Base-by-base conservation (phyloP, 2,888 invertebrate genomes). In the Ectemnius cavifrons region DNA sequence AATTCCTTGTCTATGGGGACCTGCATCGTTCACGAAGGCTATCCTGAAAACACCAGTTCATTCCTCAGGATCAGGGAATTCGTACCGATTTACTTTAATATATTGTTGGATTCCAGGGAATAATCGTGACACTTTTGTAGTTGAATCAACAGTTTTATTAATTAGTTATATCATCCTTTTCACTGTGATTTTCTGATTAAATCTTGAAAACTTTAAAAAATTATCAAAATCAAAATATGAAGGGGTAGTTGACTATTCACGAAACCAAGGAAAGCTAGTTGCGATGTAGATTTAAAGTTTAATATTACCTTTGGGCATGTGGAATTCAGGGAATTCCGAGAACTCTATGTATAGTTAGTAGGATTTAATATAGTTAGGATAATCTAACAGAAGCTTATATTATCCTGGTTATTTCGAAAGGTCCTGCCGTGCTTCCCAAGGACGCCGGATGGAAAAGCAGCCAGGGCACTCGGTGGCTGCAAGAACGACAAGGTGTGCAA, bases 401-500 rank as follows among this genome's bases (percentile, higher is more conserved):
- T 11, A 8, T 66, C 27, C 4, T 63, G 13, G 37, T 63, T 74
- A 66, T 49, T 75, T 67, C 69, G 20, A 1, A 67, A 90, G 90
- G 88, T 90, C 6, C 83, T 87, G 58, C 89, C 87, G 5, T 88
- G 87, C 72, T 86, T 89, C 90, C 91, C 68, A 91, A 92, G 72
- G 77, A 79, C 73, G 20, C 69, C 71, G 56, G 82, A 73, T 3
- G 80, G 92, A 90, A 88, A 92, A 8, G 47, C 57, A 23, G 46
- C 69, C 13, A 71, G 49, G 49, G 27, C 28, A 20, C 63, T 49
- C 70, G 92, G 92, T 72, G 93, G 93, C 83, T 92, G 93, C 89
- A 92, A 92, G 49, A 93, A 94, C 11, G 95, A 95, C 85, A 93
- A 95, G 84, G 93, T 95, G 67, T 95, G 95, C 90, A 96, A 96